Percentiles rank a stretch among this genome's conserved stretches.
Evolutionary conservation across 2,888 invertebrate species (phyloP).

Genomic region (Phengaris alcon): DNA sequence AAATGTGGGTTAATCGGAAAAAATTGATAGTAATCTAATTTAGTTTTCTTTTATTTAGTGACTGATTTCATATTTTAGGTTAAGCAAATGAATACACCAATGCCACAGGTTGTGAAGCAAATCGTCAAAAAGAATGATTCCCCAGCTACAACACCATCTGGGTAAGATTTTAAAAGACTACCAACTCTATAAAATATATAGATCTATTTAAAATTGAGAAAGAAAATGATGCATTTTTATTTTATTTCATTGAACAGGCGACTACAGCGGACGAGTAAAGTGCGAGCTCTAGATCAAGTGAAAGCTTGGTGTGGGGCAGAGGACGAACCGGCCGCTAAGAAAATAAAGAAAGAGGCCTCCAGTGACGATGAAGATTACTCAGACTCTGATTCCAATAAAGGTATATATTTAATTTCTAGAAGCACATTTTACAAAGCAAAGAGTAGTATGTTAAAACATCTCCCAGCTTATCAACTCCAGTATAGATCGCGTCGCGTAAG

Average conservation of each 20-base stretch:
- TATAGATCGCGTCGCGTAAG: too few relatives aligned
- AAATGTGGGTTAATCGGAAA: too few relatives aligned
- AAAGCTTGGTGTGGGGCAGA: constrained; percentile 89
- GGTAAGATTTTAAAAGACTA: constrained; percentile 51
- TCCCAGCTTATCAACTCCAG: too few relatives aligned
- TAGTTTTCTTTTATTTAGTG: neutral
- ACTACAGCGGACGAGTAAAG: constrained; percentile 88
- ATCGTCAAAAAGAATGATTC: constrained; percentile 61
- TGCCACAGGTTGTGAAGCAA: constrained; percentile 65
- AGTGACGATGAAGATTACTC: constrained; percentile 72
- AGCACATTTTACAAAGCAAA: neutral
- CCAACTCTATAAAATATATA: neutral
- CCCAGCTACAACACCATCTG: constrained; percentile 64
- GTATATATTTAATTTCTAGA: constrained; percentile 40
- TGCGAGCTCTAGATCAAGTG: constrained; percentile 89
- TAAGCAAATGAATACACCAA: constrained; percentile 63
- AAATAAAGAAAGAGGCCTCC: constrained; percentile 76
- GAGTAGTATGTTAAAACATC: too few relatives aligned
- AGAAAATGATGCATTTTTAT: neutral
- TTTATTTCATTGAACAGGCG: constrained; percentile 62
- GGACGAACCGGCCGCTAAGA: constrained; percentile 70
- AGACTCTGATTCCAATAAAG: constrained; percentile 61
- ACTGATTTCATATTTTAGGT: constrained; percentile 45
- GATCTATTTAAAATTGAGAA: neutral
- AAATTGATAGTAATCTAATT: neutral